A percentile compares a stretch with the other conserved stretches of the same genome.
phyloP scores from a whole-genome alignment of 1,140 invertebrate species.

The Theocolax elegans region DNA sequence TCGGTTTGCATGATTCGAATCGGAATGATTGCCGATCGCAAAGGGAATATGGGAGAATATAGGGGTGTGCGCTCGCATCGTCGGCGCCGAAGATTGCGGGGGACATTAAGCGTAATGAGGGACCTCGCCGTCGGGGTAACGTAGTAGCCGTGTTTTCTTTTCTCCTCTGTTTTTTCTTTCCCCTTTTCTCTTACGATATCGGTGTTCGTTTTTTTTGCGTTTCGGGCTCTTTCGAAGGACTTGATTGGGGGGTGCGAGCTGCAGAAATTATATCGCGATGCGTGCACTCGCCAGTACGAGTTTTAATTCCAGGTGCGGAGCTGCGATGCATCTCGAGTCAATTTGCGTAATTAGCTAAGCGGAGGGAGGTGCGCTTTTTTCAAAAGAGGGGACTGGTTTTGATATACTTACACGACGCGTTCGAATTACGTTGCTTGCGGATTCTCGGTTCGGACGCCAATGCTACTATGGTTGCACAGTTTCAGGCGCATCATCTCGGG shows the following conservation, averaged over 20 bases:
- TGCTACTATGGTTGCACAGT: not conserved
- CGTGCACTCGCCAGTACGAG: not conserved
- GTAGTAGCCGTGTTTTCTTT: slow-evolving; percentile 14
- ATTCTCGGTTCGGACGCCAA: not conserved
- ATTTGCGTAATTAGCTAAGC: too few relatives aligned
- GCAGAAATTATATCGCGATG: not conserved
- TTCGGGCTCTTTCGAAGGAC: not conserved
- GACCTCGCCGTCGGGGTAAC: slow-evolving; percentile 14
- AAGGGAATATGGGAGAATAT: too few relatives aligned
- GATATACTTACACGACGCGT: too few relatives aligned
- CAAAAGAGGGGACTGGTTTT: too few relatives aligned
- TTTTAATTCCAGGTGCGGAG: slow-evolving; percentile 18
- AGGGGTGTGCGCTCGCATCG: not conserved
- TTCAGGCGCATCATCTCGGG: not conserved
- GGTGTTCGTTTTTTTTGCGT: too few relatives aligned
- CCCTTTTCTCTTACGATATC: slow-evolving; percentile 5
- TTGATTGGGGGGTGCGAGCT: slow-evolving; percentile 17
- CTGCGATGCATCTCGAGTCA: too few relatives aligned
- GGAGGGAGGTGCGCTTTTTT: too few relatives aligned
- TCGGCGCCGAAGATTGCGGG: too few relatives aligned
- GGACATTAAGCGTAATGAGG: slow-evolving; percentile 30
- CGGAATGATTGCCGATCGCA: too few relatives aligned
- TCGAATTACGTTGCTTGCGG: too few relatives aligned
- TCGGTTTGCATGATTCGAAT: slow-evolving; percentile 9
- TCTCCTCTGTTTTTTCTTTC: not conserved